Evolutionary conservation across 2,888 invertebrate species (phyloP).

Genomic region (Drosophila prostipennis): DNA sequence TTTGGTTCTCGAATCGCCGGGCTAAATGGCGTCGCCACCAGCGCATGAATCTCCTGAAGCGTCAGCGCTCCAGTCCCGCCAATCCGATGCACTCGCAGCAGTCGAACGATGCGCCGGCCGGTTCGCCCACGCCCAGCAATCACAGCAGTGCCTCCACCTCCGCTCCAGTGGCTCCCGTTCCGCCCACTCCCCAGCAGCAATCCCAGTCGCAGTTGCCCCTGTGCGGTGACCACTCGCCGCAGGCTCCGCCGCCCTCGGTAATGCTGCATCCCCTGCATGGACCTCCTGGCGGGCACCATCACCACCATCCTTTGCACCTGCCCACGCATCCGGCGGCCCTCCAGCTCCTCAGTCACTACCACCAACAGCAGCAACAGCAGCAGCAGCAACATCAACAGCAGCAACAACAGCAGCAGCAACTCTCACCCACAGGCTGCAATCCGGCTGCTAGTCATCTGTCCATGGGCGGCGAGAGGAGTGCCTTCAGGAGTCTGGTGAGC

Average conservation of each 20-base stretch:
- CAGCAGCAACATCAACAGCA: slow-evolving; percentile 73
- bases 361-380: slow-evolving; percentile 82
- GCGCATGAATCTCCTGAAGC: slow-evolving; percentile 96
- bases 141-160: slow-evolving; percentile 80
- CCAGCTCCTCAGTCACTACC: slow-evolving; percentile 78
- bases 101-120: slow-evolving; percentile 65
- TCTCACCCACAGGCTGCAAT: slow-evolving; percentile 63
- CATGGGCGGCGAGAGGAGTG: slow-evolving; percentile 96
- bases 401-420: slow-evolving; percentile 61
- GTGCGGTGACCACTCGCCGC: slow-evolving; percentile 58
- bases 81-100: slow-evolving; percentile 77
- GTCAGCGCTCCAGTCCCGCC: slow-evolving; percentile 85
- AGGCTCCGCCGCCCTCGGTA: slow-evolving; percentile 60
- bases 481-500: slow-evolving; percentile 91
- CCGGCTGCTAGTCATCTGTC: slow-evolving; percentile 82
- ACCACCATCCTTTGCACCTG: slow-evolving; percentile 50
- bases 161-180: slow-evolving; percentile 52
- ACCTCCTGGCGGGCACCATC: slow-evolving; percentile 64
- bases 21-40: slow-evolving; percentile 99
- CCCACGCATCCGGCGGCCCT: slow-evolving; percentile 77
- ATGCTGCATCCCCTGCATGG: slow-evolving; percentile 64
- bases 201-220: slow-evolving; percentile 37
- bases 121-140: slow-evolving; percentile 81
- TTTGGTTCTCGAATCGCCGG: slow-evolving; percentile 99
- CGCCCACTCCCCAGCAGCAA: slow-evolving; percentile 51